A percentile compares a stretch with the other conserved stretches of the same genome.
Evolutionary conservation across 1,140 invertebrate species (phyloP).

Genomic region (Phortica variegata): DNA sequence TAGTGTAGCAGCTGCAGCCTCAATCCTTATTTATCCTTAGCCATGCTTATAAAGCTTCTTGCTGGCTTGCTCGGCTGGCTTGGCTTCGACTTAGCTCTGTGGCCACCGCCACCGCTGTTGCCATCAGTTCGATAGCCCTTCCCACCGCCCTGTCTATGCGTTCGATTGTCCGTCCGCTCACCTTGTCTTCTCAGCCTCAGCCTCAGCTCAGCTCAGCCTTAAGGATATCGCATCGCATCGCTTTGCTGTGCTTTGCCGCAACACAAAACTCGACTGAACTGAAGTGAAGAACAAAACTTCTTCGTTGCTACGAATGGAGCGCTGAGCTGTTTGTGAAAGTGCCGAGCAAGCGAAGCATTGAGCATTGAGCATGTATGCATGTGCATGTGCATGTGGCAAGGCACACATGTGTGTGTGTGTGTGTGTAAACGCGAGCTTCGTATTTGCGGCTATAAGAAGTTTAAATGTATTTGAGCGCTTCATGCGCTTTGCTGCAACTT

Average conservation of each 20-base stretch:
- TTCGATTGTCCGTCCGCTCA: too few species aligned
- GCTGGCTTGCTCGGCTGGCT: constrained; percentile 11
- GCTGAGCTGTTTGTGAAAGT: constrained; percentile 13
- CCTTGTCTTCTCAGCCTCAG: too few species aligned
- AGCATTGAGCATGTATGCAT: too few species aligned
- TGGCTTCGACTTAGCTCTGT: not conserved
- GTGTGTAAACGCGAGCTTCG: too few species aligned
- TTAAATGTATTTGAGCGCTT: constrained; percentile 33
- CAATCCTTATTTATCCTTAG: constrained; percentile 44
- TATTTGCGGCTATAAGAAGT: constrained; percentile 21
- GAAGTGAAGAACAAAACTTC: constrained; percentile 3
- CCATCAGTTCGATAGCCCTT: too few species aligned
- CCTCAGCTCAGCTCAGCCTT: too few species aligned
- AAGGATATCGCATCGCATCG: too few species aligned
- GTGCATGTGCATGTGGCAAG: too few species aligned
- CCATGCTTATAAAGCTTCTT: constrained; percentile 13
- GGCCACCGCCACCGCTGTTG: too few species aligned
- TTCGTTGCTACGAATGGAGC: not conserved
- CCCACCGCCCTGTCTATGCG: too few species aligned
- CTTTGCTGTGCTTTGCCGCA: not conserved
- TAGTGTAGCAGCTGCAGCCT: constrained; percentile 31
- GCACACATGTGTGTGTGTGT: too few species aligned
- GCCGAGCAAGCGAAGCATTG: too few species aligned
- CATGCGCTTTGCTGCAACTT: constrained; percentile 4
- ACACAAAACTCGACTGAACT: constrained; percentile 9